Percentiles rank a stretch among this genome's conserved stretches.
Conservation (phyloP, 2,888 invertebrate genomes). For the Drosophila mercatorum region DNA sequence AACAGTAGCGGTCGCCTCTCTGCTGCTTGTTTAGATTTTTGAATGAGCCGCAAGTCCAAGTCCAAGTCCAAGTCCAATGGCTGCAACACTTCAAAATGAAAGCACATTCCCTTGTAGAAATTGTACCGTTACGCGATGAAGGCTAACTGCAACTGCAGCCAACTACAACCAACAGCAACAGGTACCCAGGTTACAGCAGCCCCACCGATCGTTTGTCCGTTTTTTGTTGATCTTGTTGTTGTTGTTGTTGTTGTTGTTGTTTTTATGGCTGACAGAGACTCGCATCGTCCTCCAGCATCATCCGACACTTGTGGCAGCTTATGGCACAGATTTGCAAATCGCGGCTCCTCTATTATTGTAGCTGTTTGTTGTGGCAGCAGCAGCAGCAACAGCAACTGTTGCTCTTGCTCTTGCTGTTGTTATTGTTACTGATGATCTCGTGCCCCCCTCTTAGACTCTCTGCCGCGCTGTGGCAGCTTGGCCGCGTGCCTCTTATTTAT, state of each 20-base stretch:
- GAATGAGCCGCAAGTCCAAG: constrained; percentile 63
- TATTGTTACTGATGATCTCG: constrained; percentile 70
- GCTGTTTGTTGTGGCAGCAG: constrained; percentile 68
- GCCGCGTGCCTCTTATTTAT: constrained; percentile 78
- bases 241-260: background rate
- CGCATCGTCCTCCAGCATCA: constrained; percentile 50
- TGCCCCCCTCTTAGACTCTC: constrained; percentile 3
- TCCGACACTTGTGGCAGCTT: constrained; percentile 78
- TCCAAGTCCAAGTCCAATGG: constrained; percentile 50
- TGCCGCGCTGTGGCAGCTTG: constrained; percentile 22
- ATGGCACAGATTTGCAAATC: constrained; percentile 80
- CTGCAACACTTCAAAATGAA: constrained; percentile 79
- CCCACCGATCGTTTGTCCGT: constrained; percentile 69
- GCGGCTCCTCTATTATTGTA: constrained; percentile 73
- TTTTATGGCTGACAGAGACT: constrained; percentile 47
- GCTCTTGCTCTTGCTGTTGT: constrained; percentile 46
- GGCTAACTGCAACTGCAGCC: constrained; percentile 51
- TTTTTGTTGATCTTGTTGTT: too few species aligned
- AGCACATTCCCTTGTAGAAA: constrained; percentile 80
- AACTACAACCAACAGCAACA: constrained; percentile 31
- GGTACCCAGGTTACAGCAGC: constrained; percentile 30
- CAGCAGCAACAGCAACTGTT: constrained; percentile 28
- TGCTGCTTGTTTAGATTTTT: constrained; percentile 56
- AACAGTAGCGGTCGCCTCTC: constrained; percentile 70
- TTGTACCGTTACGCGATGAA: constrained; percentile 71